Conservation (phyloP, 2,113 vertebrate genomes). For the Rhinolophus sinicus region DNA sequence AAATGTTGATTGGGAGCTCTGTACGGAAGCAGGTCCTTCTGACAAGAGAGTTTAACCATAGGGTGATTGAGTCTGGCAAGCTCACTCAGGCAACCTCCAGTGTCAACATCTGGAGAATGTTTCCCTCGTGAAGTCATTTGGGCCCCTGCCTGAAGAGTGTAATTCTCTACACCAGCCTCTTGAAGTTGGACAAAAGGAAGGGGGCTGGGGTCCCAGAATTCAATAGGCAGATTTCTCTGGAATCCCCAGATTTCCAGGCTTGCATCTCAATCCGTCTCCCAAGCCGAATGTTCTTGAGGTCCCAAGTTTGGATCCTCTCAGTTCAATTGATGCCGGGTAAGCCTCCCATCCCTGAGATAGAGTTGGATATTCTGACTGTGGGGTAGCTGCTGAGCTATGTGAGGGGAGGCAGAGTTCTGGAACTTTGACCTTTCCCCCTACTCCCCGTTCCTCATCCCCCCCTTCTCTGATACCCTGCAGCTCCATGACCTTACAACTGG, state of each 20-base stretch:
- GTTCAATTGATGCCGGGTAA: background rate
- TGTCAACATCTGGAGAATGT: background rate
- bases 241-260: background rate
- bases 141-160: background rate
- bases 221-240: background rate
- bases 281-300: background rate
- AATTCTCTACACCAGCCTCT: background rate
- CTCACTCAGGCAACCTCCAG: background rate
- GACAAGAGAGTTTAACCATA: background rate
- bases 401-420: background rate
- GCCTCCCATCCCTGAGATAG: background rate
- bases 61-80: background rate
- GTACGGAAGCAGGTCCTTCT: background rate
- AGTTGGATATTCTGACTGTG: background rate
- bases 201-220: background rate
- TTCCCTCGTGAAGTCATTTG: background rate
- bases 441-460: background rate
- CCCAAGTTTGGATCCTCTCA: background rate
- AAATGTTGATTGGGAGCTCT: background rate
- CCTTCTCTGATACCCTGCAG: background rate
- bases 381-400: background rate
- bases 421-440: background rate
- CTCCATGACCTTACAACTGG: background rate
- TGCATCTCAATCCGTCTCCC: background rate
- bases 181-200: background rate